Evolutionary conservation across 2,113 vertebrate species (phyloP), one percentile per base, ranked within the genome.

Genomic region (Ceyx cyanopectus): DNA sequence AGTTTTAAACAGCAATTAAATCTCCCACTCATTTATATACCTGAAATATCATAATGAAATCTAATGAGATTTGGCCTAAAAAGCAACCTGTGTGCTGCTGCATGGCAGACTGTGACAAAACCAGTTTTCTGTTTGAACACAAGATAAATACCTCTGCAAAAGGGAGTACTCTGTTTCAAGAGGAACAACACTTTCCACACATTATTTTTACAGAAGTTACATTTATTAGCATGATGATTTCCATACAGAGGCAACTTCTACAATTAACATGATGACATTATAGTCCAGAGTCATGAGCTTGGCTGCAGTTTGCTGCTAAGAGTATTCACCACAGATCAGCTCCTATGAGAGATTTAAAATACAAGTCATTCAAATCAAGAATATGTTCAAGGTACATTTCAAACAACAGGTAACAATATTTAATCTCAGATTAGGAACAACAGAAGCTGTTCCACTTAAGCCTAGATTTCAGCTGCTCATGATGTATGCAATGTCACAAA

Each of bases 191-290:
- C 37, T 45, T 67, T 29, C 27, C 70, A 87, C 22, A 77, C 51
- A 30, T 69, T 72, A 10, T 7, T 62, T 87, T 62, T 76, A 53
- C 83, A 92, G 53, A 72, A 73, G 23, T 62, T 41, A 50, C 24
- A 40, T 98, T 98, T 98, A 98, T 97, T 98, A 76, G 34, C 75
- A 93, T 14, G 13, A 32, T 77, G 80, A 70, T 82, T 91, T 88
- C 92, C 80, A 81, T 7, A 67, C n/a, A 70, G 54, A 50, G 87
- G 32, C 53, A 89, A 78, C 50, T 37, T 73, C 50, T 72, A 50
- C 30, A 76, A 62, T 30, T 72, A 48, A 69, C 6, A 20, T 14
- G 68, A 67, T 15, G 14, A 46, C 62, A 63, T 56, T 58, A 13
- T 11, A 34, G 2, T 57, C 88, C 68, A 68, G 48, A 57, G 45